phyloP scores from a whole-genome alignment of 2,888 invertebrate species.

The Drosophila differens region DNA sequence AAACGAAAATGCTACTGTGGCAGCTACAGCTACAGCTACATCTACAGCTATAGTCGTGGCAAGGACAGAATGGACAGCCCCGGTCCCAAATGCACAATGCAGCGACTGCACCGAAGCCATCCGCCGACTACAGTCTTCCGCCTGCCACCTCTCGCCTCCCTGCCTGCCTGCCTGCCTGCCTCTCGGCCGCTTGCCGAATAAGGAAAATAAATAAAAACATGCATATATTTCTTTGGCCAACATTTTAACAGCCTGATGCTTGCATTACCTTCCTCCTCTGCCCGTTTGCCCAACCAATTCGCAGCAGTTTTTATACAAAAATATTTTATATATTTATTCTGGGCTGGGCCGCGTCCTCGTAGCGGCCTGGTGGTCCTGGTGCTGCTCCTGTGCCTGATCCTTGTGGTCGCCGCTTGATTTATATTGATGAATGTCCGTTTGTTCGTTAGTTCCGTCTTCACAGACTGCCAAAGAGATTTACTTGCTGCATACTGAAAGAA shows the following conservation, averaged over 20 bases:
- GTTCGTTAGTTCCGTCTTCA: constrained; percentile 80
- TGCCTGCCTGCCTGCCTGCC: neutral
- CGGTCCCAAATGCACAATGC: constrained; percentile 58
- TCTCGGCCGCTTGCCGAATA: constrained; percentile 45
- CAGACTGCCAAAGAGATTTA: constrained; percentile 79
- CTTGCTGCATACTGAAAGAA: constrained; percentile 50
- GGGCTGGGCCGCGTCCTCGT: constrained; percentile 30
- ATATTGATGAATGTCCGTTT: constrained; percentile 84
- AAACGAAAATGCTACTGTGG: constrained; percentile 80
- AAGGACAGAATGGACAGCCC: constrained; percentile 39
- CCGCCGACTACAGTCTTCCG: constrained; percentile 12
- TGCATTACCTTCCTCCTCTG: constrained; percentile 6
- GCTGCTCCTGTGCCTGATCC: constrained; percentile 60
- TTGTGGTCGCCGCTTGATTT: constrained; percentile 83
- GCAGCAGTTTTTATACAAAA: constrained; percentile 69
- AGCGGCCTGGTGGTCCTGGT: constrained; percentile 2
- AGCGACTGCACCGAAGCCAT: constrained; percentile 48
- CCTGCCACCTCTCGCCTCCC: constrained; percentile 5
- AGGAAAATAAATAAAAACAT: constrained; percentile 74
- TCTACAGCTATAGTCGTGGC: constrained; percentile 30
- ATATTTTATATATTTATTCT: constrained; percentile 72
- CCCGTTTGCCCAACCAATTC: constrained; percentile 56
- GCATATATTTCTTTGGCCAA: constrained; percentile 77
- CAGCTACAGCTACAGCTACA: constrained; percentile 44
- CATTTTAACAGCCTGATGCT: constrained; percentile 65